Percentiles rank a stretch among this genome's conserved stretches.
phyloP scores from a whole-genome alignment of 2,797 vertebrate species.

The Eurystomus glaucurus region DNA sequence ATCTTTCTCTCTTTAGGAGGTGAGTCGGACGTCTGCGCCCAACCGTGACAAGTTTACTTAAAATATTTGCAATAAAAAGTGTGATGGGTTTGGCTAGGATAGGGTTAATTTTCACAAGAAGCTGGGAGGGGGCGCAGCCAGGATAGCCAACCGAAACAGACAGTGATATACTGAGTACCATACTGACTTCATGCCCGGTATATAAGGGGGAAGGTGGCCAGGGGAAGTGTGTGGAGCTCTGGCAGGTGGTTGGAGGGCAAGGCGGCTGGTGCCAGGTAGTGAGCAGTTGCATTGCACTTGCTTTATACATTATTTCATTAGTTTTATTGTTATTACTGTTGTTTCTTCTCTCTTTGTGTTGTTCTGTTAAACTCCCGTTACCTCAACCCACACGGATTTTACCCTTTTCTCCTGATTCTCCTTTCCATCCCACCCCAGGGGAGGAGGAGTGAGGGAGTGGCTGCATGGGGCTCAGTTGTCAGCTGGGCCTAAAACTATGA shows the following conservation, averaged over 20 bases:
- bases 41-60: not conserved
- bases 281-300: not conserved
- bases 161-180: not conserved
- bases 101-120: not conserved
- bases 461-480: not conserved
- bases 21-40: too few species aligned
- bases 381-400: not conserved
- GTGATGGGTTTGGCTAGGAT: not conserved
- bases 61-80: conserved; percentile 11
- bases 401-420: not conserved
- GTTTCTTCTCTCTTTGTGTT: not conserved
- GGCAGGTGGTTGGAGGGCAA: not conserved
- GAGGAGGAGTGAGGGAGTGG: too few species aligned
- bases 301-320: not conserved
- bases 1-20: too few species aligned
- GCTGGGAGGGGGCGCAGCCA: not conserved
- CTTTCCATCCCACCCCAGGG: too few species aligned
- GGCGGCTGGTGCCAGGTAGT: not conserved
- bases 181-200: not conserved
- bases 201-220: not conserved
- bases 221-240: not conserved
- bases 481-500: not conserved
- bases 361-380: not conserved
- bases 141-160: not conserved
- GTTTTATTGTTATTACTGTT: not conserved